Base-by-base conservation (phyloP, 2,888 invertebrate species). In the Lochmaea capreae region DNA sequence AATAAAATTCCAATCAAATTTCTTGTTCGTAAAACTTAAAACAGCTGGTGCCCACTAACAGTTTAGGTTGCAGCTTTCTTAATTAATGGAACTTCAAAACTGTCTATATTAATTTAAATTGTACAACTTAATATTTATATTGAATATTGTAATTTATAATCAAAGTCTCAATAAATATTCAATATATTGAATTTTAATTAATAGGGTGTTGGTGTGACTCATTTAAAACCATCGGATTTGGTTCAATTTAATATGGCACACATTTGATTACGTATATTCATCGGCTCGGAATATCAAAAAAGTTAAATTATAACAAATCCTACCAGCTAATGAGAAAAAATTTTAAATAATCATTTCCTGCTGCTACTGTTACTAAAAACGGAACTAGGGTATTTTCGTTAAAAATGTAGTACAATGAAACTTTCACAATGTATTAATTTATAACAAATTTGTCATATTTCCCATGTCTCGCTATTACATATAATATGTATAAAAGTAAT, bases 371-470 rank as follows among this genome's bases (percentile, higher is more conserved):
- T 54, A 54, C 18, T 54, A n/a, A 49, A 49, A 49, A 14, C 49
- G 46, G 46, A 46, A 46, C 57, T 57, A 57, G 22, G 57, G 57
- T 16, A 57, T 33, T 12, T 59, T 59, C 1, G 11, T 59, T 59
- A 26, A 43, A 43, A 67, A 59, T 58, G n/a, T 57, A 62, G 26
- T 54, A 61, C 52, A 62, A 68, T 49, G 59, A 59, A 61, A 22
- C 11, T 49, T 52, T 68, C 26, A 68, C 68, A 62, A 61, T 67
- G 52, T 46, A 57, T 46, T 46, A 67, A 57, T 39, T 26, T 54
- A 68, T 39, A 68, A 61, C 61, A 52, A 68, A 22, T 57, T 57
- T 65, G 71, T 71, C 65, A 58, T 18, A 65, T 71, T 71, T 71
- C 71, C 58, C 71, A 70, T 63, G 70, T 63, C 46, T 54, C 26